Conservation (phyloP, 2,888 invertebrate genomes). For the Mylabris sibirica region DNA sequence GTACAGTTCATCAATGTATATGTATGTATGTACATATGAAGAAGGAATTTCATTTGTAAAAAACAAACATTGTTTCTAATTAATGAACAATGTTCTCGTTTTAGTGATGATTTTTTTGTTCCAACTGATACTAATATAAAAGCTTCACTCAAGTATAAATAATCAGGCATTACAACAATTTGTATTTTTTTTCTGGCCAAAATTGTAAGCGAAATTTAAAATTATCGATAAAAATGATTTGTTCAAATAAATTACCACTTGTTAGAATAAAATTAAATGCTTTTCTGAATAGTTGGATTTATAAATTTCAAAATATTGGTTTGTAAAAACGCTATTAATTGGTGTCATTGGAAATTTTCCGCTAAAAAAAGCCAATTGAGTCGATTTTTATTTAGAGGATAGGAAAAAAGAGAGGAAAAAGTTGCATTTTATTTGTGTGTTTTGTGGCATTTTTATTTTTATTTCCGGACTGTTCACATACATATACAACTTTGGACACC, state of each 20-base stretch:
- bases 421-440: constrained; percentile 17
- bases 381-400: background rate
- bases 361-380: constrained; percentile 43
- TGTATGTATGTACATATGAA: background rate
- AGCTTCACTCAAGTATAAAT: too few relatives aligned
- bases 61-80: background rate
- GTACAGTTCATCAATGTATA: too few relatives aligned
- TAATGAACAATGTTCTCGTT: background rate
- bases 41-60: background rate
- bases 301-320: constrained; percentile 7
- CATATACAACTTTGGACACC: constrained; percentile 48
- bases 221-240: background rate
- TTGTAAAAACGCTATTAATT: constrained; percentile 56
- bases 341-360: constrained; percentile 57
- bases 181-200: too few relatives aligned
- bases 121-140: too few relatives aligned
- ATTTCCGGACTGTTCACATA: constrained; percentile 9
- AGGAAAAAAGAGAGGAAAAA: constrained; percentile 19
- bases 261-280: background rate
- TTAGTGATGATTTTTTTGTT: background rate
- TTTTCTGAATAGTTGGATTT: background rate
- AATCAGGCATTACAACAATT: too few relatives aligned
- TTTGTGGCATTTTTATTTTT: constrained; percentile 3
- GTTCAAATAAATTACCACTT: background rate
- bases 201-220: too few relatives aligned